Conservation (phyloP, 1,140 invertebrate genomes). For the Ips nitidus region DNA sequence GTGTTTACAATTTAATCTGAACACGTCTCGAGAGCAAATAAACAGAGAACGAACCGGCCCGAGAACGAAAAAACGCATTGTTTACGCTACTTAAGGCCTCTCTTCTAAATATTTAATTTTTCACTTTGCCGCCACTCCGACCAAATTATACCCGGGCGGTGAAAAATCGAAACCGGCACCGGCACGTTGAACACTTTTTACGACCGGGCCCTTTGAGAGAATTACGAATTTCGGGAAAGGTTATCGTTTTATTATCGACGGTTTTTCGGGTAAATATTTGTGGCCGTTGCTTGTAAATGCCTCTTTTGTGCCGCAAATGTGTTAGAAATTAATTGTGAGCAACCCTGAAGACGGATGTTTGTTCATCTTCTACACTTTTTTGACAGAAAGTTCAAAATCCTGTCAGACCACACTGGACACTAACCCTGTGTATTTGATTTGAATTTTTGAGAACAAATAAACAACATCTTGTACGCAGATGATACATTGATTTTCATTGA, state of each 20-base stretch:
- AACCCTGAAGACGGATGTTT: too few species aligned
- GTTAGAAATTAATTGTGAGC: too few species aligned
- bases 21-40: slow-evolving; percentile 12
- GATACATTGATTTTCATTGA: too few species aligned
- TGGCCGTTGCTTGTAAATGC: neutral
- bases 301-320: too few species aligned
- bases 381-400: too few species aligned
- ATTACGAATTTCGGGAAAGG: slow-evolving; percentile 13
- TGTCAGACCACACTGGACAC: too few species aligned
- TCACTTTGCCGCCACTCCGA: slow-evolving; percentile 19
- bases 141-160: slow-evolving; percentile 20
- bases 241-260: neutral
- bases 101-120: slow-evolving; percentile 32
- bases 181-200: slow-evolving; percentile 11
- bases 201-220: slow-evolving; percentile 14
- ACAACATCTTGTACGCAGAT: too few species aligned
- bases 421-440: too few species aligned
- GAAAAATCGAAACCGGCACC: slow-evolving; percentile 14
- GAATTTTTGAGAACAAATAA: too few species aligned
- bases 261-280: neutral
- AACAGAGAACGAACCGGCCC: slow-evolving; percentile 6
- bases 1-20: slow-evolving; percentile 27
- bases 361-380: too few species aligned
- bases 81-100: slow-evolving; percentile 23
- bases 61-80: slow-evolving; percentile 19